Percentiles rank a stretch among this genome's conserved stretches.
Evolutionary conservation across 2,113 vertebrate species (phyloP).

Genomic region (Upupa epops): DNA sequence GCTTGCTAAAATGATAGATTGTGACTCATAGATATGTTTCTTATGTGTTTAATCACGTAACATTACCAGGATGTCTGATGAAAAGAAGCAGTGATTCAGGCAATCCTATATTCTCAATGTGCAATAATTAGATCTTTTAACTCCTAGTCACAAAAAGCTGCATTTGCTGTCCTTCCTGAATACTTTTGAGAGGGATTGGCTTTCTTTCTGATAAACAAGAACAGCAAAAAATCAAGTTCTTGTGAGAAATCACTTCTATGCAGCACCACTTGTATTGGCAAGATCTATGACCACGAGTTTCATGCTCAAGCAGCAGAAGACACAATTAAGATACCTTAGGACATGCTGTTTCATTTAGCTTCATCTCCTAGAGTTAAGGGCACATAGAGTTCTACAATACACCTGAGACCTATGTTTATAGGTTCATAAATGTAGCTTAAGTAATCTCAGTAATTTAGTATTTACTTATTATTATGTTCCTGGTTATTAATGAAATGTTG

Average conservation of each 20-base stretch:
- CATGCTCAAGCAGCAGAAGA: background rate
- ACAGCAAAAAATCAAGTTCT: background rate
- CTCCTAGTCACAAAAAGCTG: background rate
- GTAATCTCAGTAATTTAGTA: background rate
- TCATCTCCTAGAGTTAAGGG: background rate
- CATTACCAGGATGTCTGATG: background rate
- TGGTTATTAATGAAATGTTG: background rate
- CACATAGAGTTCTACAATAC: background rate
- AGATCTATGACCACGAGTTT: fast-evolving
- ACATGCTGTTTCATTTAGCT: background rate
- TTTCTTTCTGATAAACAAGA: background rate
- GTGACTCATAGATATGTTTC: background rate
- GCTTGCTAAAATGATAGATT: background rate
- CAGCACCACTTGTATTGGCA: background rate
- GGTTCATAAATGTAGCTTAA: background rate
- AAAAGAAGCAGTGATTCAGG: background rate
- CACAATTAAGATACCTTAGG: background rate
- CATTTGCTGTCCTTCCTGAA: background rate
- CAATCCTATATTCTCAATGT: background rate
- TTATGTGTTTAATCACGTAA: background rate
- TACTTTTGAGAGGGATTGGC: background rate
- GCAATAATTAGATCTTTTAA: background rate
- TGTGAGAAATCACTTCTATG: background rate
- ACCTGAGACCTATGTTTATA: background rate
- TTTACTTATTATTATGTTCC: background rate